Percentiles rank a stretch among this genome's conserved stretches.
Evolutionary conservation across 1,140 invertebrate species (phyloP).

Genomic region (Coenobita brevimanus): DNA sequence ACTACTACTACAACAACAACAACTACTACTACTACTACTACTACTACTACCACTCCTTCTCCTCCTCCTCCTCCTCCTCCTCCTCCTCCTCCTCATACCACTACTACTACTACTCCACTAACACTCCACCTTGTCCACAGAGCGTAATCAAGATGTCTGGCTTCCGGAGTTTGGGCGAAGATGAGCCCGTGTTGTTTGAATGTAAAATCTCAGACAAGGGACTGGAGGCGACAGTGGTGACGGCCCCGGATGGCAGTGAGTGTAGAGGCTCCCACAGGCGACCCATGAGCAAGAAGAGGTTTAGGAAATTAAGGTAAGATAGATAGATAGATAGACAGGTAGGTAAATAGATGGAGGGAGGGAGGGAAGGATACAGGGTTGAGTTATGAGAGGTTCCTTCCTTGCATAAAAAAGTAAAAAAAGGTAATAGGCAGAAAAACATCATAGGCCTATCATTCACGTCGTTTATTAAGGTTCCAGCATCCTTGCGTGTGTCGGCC

Average conservation of each 20-base stretch:
- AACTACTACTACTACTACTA: not conserved
- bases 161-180: constrained; percentile 89
- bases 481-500: too few relatives aligned
- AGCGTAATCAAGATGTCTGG: constrained; percentile 91
- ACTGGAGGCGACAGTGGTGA: constrained; percentile 87
- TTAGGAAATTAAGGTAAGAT: constrained; percentile 88
- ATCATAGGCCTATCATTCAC: too few relatives aligned
- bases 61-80: not conserved
- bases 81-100: not conserved
- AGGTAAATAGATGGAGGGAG: too few relatives aligned
- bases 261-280: constrained; percentile 86
- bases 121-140: constrained; percentile 75
- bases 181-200: constrained; percentile 90
- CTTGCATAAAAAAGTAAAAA: too few relatives aligned
- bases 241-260: constrained; percentile 82
- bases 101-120: not conserved
- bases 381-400: not conserved
- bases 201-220: constrained; percentile 88
- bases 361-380: too few relatives aligned
- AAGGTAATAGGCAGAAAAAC: too few relatives aligned
- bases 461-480: too few relatives aligned
- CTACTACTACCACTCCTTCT: too few relatives aligned
- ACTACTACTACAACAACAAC: not conserved
- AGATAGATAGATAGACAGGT: too few relatives aligned
- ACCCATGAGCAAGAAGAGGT: constrained; percentile 84